These are phyloP conservation scores for Melanerpes aurifrons DNA, from an alignment of 2,113 vertebrate genomes.

Conservation along the genomic window DNA sequence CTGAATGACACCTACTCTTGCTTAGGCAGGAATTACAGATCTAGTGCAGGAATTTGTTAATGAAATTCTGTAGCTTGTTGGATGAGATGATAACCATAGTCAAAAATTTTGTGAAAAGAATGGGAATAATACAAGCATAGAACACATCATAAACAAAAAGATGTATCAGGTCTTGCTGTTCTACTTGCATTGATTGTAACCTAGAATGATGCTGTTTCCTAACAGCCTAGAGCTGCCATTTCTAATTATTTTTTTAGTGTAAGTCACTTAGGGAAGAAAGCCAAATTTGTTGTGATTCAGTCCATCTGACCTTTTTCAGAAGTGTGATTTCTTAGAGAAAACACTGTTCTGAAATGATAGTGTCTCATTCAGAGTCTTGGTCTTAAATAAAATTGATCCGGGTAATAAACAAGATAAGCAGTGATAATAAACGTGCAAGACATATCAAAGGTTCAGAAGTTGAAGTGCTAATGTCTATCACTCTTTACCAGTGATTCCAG, in stretches of 20 bases:
- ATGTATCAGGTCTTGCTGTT: background rate
- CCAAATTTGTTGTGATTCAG: background rate
- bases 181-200: background rate
- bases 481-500: background rate
- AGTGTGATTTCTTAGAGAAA: background rate
- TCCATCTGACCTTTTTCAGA: background rate
- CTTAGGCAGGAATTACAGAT: background rate
- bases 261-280: background rate
- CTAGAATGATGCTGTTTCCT: background rate
- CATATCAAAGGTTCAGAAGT: background rate
- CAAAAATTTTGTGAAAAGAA: background rate
- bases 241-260: background rate
- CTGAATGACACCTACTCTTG: background rate
- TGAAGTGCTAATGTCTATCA: background rate
- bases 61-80: background rate
- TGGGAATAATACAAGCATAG: background rate
- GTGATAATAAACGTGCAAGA: background rate
- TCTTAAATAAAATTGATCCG: slow-evolving; percentile 43
- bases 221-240: background rate
- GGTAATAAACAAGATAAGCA: slow-evolving; percentile 30
- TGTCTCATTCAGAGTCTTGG: background rate
- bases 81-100: background rate
- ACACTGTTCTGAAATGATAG: background rate
- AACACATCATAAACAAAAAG: background rate
- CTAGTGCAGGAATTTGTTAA: background rate